These are phyloP conservation scores for Theropithecus gelada DNA, from an alignment of 2,113 vertebrate species.

Conservation along the genomic window DNA sequence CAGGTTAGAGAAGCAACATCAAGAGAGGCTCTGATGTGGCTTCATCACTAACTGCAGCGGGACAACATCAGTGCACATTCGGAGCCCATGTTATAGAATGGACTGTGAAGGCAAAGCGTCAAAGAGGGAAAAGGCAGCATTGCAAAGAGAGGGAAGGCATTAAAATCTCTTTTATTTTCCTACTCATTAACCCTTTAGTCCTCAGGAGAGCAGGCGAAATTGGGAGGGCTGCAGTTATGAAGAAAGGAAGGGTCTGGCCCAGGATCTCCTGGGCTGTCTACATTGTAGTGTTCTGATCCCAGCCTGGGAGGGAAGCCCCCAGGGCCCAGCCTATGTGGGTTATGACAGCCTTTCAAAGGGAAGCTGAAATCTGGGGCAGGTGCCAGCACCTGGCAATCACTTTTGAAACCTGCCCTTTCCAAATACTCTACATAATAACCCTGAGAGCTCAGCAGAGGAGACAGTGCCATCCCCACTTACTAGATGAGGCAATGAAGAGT, in stretches of 20 bases:
- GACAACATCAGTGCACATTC: too few relatives aligned
- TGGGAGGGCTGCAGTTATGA: background rate
- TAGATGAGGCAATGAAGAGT: background rate
- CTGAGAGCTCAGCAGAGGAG: background rate
- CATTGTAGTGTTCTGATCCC: accelerated
- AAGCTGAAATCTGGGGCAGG: background rate
- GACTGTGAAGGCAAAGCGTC: background rate
- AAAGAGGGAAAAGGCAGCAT: background rate
- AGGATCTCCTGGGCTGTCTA: background rate
- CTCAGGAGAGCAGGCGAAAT: background rate
- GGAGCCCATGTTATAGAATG: background rate
- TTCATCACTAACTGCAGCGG: background rate
- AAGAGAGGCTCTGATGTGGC: background rate
- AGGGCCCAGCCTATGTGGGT: background rate
- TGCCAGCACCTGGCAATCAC: background rate
- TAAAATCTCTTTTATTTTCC: background rate
- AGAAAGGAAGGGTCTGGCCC: background rate
- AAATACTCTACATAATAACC: background rate
- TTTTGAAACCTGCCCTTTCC: conserved; percentile 2
- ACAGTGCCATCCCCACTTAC: background rate
- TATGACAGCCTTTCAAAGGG: background rate
- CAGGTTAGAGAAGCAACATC: background rate
- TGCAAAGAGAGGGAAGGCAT: accelerated
- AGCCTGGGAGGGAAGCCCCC: background rate
- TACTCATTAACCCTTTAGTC: background rate